Percentiles rank a stretch among this genome's conserved stretches.
Conservation (phyloP, 2,888 invertebrate genomes). For the Sphinx pinastri region DNA sequence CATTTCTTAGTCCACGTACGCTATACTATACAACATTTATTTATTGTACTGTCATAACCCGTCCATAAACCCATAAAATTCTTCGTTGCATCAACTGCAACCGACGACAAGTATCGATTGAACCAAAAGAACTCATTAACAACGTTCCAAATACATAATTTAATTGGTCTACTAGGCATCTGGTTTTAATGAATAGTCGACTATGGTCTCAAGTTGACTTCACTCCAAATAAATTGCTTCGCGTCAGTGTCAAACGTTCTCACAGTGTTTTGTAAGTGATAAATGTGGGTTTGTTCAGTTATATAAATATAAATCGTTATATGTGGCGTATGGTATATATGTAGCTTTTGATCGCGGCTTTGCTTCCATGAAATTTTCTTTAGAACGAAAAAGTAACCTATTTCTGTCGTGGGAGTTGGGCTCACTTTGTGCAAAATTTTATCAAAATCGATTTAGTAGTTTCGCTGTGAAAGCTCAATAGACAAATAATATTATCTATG, state of each 20-base stretch:
- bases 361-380: background rate
- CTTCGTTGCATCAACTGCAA: constrained; percentile 31
- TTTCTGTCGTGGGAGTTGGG: no score
- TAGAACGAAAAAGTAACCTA: no score
- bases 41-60: background rate
- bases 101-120: constrained; percentile 38
- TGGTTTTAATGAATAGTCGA: constrained; percentile 67
- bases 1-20: no score
- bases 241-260: constrained; percentile 43
- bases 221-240: constrained; percentile 41
- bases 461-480: no score
- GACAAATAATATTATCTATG: no score
- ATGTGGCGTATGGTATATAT: background rate
- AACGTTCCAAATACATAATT: constrained; percentile 46
- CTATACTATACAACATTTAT: background rate
- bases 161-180: constrained; percentile 66
- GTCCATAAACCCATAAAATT: background rate
- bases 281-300: constrained; percentile 30
- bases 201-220: constrained; percentile 49
- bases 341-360: background rate
- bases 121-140: constrained; percentile 32
- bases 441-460: no score
- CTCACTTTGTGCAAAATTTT: no score
- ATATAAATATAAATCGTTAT: constrained; percentile 4
- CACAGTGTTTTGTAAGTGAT: constrained; percentile 34